Base-by-base conservation (phyloP, 2,797 vertebrate species). In the Hipposideros larvatus region DNA sequence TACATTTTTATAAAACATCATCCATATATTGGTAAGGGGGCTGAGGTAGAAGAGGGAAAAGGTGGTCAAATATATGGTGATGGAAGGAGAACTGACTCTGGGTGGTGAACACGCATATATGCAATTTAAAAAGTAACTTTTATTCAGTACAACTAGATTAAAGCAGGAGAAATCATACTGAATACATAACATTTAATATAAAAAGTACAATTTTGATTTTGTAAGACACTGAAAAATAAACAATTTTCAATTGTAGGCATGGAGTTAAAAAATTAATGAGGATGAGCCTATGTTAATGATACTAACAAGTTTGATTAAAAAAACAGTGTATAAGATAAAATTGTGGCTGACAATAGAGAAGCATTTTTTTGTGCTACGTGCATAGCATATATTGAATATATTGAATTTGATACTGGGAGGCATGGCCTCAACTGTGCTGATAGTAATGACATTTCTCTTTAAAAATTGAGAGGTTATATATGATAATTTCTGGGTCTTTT, bases 141-240 rank as follows among this genome's bases (percentile, higher is more conserved):
- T 73, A 91, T 66, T 84, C 55, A 79, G 16, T 22, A 48, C 11
- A 86, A 75, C 11, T 75, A 53, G 5, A 80, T 85, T 85, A 75
- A 31, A 92, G 9, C 8, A 53, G 15, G 18, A 14, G 18, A 46
- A 92, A 70, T 89, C 34, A 85, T 51, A 46, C 78, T 57, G 37
- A 90, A 71, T 66, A 68, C 70, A 55, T 70, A 41, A 19, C 1
- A 77, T 57, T 66, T 61, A 78, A 70, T 34, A 65, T 88, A 37
- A 37, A 57, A 78, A 88, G 1, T 79, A 19, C 2, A 80, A 11
- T 90, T 92, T 92, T 63, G 26, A 96, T 89, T 90, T 80, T 90
- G 53, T 51, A 37, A 88, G 10, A 63, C 2, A 88, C 5, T 70
- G 0, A 51, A 65, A 51, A 26, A 37, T 34, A 51, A 82, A 41